Evolutionary conservation across 2,113 vertebrate species (phyloP).

Genomic region (Apaloderma vittatum): DNA sequence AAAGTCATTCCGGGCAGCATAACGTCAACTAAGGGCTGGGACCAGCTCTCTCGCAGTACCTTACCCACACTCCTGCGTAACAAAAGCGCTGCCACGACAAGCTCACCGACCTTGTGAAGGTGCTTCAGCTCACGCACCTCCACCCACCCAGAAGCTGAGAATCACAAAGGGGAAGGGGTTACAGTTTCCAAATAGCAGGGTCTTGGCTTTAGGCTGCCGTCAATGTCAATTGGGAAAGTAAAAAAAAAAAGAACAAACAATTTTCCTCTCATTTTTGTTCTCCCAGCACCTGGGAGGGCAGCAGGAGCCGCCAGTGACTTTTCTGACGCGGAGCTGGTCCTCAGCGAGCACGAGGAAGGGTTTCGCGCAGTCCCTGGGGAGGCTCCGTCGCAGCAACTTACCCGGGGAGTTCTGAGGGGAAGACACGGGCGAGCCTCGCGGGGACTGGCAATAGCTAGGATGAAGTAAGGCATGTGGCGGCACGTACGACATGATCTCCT

Average conservation of each 20-base stretch:
- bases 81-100: background rate
- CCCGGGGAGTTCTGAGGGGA: constrained; percentile 98
- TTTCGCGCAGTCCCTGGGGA: background rate
- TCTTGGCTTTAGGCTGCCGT: background rate
- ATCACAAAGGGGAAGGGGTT: background rate
- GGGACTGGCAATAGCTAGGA: constrained; percentile 91
- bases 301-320: background rate
- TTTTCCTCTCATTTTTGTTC: background rate
- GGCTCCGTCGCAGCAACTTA: constrained; percentile 51
- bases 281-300: background rate
- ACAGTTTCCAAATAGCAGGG: background rate
- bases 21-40: background rate
- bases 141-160: background rate
- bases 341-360: background rate
- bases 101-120: background rate
- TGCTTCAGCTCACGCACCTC: background rate
- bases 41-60: background rate
- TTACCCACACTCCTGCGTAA: background rate
- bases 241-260: background rate
- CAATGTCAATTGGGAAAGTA: background rate
- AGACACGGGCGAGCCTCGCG: constrained; percentile 85
- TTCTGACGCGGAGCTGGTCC: background rate
- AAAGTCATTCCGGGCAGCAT: background rate
- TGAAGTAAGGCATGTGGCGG: constrained; percentile 95
- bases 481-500: constrained; percentile 99